Base-by-base conservation (phyloP, 2,888 invertebrate genomes). In the Heterodera filipjevi region DNA sequence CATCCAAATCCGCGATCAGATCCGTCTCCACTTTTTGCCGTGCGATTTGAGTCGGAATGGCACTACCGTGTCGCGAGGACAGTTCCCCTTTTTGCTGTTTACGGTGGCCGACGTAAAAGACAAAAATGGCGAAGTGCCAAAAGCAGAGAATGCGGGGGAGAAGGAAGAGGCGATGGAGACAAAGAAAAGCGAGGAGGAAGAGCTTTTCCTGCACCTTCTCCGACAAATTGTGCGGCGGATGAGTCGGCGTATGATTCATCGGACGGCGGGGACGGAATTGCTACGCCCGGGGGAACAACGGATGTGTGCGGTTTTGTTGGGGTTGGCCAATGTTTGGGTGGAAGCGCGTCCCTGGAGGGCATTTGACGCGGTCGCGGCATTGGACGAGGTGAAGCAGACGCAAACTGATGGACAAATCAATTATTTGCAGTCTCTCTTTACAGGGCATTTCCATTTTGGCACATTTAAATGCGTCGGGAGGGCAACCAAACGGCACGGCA, bases 21-120 rank as follows among this genome's bases (percentile, higher is more conserved):
- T 46, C 22, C 66, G 75, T 22, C 32, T 83, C 19, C 76, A 77
- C 68, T 79, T 88, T 80, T 78, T 84, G 80, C 59, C 83, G 1
- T 83, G 85, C 73, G 83, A 85, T 0, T 66, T 87, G 53, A 85
- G 85, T 44, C 81, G 84, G 39, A 88, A 88, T 73, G 97, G 97
- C n/a, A 97, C 97, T 0, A 96, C 95, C 12, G 93, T 95, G 82
- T 94, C 94, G 0, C 92, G 97, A 77, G 98, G 98, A 16, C 98
- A 98, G 91, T 93, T 98, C 87, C 97, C 98, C 0, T 93, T 94
- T 87, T 92, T 98, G 72, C 91, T 97, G 27, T 98, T 97, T 89
- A 95, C 86, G 2, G 53, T 86, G 19, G 78, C 80, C 10, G 80
- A 39, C 70, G 12, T 35, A 33, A 19, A 64, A 19, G 64, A 75